Percentiles rank a stretch among this genome's conserved stretches.
Evolutionary conservation across 2,113 vertebrate species (phyloP).

Genomic region (Cnemophilus loriae): DNA sequence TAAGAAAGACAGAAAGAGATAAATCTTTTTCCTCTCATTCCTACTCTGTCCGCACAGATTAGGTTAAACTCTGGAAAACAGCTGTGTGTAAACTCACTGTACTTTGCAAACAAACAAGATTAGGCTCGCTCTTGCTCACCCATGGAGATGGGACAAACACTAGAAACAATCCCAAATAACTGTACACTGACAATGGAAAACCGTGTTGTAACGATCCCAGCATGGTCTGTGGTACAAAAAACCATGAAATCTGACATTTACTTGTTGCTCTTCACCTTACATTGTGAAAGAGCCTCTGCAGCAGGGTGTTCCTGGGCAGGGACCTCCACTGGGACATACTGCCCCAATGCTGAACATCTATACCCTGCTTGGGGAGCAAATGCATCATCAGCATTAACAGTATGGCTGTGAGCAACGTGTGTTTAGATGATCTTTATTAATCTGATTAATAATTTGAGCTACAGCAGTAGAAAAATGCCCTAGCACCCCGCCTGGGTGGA

Average conservation of each 20-base stretch:
- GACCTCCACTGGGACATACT: not conserved
- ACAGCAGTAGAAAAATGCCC: not conserved
- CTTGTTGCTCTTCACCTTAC: not conserved
- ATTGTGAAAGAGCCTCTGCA: not conserved
- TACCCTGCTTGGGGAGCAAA: not conserved
- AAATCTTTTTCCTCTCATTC: not conserved
- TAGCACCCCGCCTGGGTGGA: not conserved
- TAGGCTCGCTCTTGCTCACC: not conserved
- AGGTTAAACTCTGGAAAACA: not conserved
- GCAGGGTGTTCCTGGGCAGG: not conserved
- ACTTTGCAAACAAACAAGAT: not conserved
- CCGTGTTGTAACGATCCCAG: not conserved
- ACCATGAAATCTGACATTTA: not conserved
- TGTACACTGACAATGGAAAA: not conserved
- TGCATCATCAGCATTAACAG: not conserved
- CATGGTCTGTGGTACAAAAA: not conserved
- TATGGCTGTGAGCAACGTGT: not conserved
- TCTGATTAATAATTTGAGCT: not conserved
- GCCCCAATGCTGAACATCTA: not conserved
- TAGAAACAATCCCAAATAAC: not conserved
- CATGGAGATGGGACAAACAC: not conserved
- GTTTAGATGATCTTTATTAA: not conserved
- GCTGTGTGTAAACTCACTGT: not conserved
- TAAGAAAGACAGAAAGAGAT: not conserved
- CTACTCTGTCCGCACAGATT: not conserved